Evolutionary conservation across 2,888 invertebrate species (phyloP).

Genomic region (Cephus pygmeus): DNA sequence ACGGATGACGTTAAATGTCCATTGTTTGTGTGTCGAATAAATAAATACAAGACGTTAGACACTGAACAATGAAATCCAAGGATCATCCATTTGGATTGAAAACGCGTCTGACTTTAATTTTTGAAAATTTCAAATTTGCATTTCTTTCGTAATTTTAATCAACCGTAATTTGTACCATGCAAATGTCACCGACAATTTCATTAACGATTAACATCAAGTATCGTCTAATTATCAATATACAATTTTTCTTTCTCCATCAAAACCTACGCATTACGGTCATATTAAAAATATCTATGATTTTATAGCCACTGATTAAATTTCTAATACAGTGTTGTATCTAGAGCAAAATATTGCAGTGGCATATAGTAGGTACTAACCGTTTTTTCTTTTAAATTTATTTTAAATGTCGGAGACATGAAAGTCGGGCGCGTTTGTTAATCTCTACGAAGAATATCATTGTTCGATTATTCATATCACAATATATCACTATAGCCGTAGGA

Average conservation of each 20-base stretch:
- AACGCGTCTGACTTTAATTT: not conserved
- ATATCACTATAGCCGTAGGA: not conserved
- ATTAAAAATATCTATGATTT: not conserved
- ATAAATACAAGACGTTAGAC: too few species aligned
- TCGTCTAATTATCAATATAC: not conserved
- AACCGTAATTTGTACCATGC: not conserved
- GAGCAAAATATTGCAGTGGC: not conserved
- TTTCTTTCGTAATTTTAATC: not conserved
- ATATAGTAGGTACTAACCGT: not conserved
- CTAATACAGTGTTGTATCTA: not conserved
- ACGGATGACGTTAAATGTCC: too few species aligned
- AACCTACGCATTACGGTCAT: not conserved
- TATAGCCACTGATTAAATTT: not conserved
- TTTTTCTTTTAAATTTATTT: not conserved
- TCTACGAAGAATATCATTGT: not conserved
- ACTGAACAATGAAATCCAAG: not conserved
- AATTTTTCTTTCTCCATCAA: not conserved
- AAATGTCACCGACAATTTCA: not conserved
- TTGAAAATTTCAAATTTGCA: not conserved
- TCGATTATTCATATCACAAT: not conserved
- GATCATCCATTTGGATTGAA: not conserved
- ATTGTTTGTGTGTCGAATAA: too few species aligned
- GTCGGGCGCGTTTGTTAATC: not conserved
- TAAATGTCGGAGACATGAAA: not conserved
- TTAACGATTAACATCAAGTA: not conserved